These are phyloP conservation scores for Epinephelus malabaricus DNA, from an alignment of 2,797 vertebrate species.

Conservation along the genomic window DNA sequence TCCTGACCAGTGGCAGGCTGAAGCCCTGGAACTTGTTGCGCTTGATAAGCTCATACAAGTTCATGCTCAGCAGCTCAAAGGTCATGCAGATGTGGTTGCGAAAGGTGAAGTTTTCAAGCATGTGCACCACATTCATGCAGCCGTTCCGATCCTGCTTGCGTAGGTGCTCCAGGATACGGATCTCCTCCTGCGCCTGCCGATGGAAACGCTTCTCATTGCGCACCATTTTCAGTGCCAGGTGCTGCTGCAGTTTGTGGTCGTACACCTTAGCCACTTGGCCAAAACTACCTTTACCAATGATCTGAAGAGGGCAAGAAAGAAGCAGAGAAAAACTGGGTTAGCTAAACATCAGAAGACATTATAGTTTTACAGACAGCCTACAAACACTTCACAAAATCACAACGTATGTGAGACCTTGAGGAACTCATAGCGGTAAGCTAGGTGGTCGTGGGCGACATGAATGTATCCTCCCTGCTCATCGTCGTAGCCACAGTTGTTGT, in stretches of 20 bases:
- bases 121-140: constrained; percentile 97
- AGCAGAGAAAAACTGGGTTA: background rate
- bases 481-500: constrained; percentile 95
- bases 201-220: constrained; percentile 98
- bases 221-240: constrained; percentile 98
- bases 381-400: background rate
- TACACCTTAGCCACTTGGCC: constrained; percentile 98
- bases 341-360: background rate
- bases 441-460: constrained; percentile 95
- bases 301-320: constrained; percentile 80
- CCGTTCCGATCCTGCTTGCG: constrained; percentile 96
- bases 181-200: constrained; percentile 96
- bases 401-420: constrained; percentile 86
- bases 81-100: constrained; percentile 99
- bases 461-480: constrained; percentile 97
- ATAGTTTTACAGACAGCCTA: background rate
- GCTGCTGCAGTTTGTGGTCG: constrained; percentile 96
- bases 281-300: constrained; percentile 98
- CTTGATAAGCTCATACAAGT: constrained; percentile 98
- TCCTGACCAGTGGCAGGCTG: constrained; percentile 94
- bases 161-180: constrained; percentile 96
- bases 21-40: constrained; percentile 99
- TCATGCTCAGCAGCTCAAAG: constrained; percentile 97
- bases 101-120: constrained; percentile 98
- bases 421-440: constrained; percentile 97